Evolutionary conservation across 2,888 invertebrate species (phyloP).

Genomic region (Pocota personata): DNA sequence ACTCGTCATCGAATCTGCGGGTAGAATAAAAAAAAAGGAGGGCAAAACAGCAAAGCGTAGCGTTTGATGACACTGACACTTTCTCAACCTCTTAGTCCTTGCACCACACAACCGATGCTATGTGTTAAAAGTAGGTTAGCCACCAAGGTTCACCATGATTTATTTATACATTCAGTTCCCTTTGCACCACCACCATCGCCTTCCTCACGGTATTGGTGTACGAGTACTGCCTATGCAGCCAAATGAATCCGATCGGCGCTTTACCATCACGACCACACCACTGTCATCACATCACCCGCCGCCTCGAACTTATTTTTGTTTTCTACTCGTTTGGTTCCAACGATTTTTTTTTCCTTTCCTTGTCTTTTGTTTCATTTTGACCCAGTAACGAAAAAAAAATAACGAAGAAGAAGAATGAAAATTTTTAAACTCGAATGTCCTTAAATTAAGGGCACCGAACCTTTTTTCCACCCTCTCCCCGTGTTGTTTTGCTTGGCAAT

Average conservation of each 20-base stretch:
- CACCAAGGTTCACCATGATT: conserved; percentile 39
- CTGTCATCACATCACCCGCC: not conserved
- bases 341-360: not conserved
- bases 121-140: conserved; percentile 39
- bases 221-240: conserved; percentile 14
- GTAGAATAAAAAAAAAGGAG: not conserved
- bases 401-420: conserved; percentile 17
- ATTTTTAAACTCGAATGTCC: conserved; percentile 48
- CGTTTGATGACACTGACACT: conserved; percentile 14
- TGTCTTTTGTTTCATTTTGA: conserved; percentile 31
- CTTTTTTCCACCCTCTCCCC: conserved; percentile 6
- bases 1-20: not conserved
- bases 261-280: not conserved
- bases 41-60: not conserved
- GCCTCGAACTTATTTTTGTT: conserved; percentile 26
- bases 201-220: not conserved
- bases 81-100: conserved; percentile 30
- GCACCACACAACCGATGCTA: not conserved
- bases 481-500: not conserved
- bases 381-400: conserved; percentile 33
- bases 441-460: conserved; percentile 57
- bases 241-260: not conserved
- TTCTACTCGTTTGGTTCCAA: conserved; percentile 17
- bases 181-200: not conserved
- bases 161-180: conserved; percentile 27